Conservation (phyloP, 1,140 invertebrate genomes). For the Holcopasites calliopsidis region DNA sequence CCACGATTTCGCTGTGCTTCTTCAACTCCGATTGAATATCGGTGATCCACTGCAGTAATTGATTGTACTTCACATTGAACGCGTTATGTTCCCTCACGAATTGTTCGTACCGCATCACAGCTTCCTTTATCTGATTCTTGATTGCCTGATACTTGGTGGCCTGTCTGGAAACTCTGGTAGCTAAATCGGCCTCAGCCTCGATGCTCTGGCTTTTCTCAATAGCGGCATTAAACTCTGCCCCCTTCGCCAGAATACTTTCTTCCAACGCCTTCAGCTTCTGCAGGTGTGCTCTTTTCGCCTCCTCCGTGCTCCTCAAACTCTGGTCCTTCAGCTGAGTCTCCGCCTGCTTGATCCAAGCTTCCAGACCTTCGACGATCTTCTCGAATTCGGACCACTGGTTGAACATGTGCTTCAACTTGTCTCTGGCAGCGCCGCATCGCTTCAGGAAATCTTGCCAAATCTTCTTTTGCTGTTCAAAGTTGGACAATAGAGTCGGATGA, state of each 20-base stretch:
- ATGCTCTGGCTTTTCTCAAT: slow-evolving; percentile 86
- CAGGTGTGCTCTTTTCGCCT: slow-evolving; percentile 90
- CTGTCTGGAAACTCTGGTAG: slow-evolving; percentile 88
- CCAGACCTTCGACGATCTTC: slow-evolving; percentile 86
- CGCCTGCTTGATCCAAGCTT: slow-evolving; percentile 91
- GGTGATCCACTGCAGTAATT: slow-evolving; percentile 88
- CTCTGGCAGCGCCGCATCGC: slow-evolving; percentile 85
- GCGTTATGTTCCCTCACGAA: slow-evolving; percentile 91
- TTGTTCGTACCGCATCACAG: slow-evolving; percentile 88
- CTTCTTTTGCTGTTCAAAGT: slow-evolving; percentile 87
- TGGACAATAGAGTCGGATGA: slow-evolving; percentile 86
- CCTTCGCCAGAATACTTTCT: slow-evolving; percentile 86
- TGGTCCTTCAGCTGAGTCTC: slow-evolving; percentile 93
- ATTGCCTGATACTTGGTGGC: slow-evolving; percentile 91
- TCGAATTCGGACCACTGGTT: slow-evolving; percentile 91
- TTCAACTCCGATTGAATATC: slow-evolving; percentile 86
- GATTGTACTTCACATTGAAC: slow-evolving; percentile 89
- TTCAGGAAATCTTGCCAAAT: slow-evolving; percentile 89
- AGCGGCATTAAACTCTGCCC: slow-evolving; percentile 85
- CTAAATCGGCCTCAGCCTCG: slow-evolving; percentile 84
- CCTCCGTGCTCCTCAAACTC: slow-evolving; percentile 91
- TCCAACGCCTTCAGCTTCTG: slow-evolving; percentile 88
- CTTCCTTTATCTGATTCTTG: slow-evolving; percentile 90
- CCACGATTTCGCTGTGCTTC: slow-evolving; percentile 91
- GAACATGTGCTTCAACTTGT: slow-evolving; percentile 85